These are phyloP conservation scores for Astreopora myriophthalma DNA, from an alignment of 64 coral and sea anemone species.

Conservation along the genomic window DNA sequence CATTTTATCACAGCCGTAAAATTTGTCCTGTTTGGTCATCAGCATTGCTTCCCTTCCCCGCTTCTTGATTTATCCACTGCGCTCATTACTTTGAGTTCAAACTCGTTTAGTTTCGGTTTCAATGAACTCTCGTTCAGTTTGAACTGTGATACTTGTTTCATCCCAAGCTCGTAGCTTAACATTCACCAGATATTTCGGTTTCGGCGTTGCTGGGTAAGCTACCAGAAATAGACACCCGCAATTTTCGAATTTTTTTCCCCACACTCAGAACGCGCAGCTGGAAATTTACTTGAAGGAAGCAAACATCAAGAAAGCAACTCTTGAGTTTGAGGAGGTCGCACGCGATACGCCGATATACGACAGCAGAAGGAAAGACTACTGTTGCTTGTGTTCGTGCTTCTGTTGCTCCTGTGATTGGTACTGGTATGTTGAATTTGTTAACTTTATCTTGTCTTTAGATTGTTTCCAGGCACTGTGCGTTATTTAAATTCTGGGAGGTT, in stretches of 20 bases:
- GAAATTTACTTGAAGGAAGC: slow-evolving; percentile 36
- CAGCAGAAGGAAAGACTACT: slow-evolving; percentile 41
- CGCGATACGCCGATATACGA: background rate
- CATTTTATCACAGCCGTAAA: too few species aligned
- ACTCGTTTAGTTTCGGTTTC: too few species aligned
- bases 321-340: slow-evolving; percentile 21
- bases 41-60: too few species aligned
- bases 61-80: too few species aligned
- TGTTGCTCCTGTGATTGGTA: slow-evolving; percentile 68
- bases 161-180: too few species aligned
- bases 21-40: too few species aligned
- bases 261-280: slow-evolving; percentile 32
- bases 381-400: slow-evolving; percentile 62
- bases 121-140: too few species aligned
- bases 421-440: slow-evolving; percentile 2
- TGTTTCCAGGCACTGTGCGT: too few species aligned
- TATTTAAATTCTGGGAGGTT: too few species aligned
- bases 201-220: background rate
- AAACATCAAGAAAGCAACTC: slow-evolving; percentile 41
- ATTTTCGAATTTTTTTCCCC: background rate
- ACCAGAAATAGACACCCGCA: background rate
- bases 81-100: too few species aligned
- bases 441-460: background rate
- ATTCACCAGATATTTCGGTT: background rate
- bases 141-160: too few species aligned